phyloP scores from a whole-genome alignment of 2,888 invertebrate genomes.

The Melinaea menophilus region DNA sequence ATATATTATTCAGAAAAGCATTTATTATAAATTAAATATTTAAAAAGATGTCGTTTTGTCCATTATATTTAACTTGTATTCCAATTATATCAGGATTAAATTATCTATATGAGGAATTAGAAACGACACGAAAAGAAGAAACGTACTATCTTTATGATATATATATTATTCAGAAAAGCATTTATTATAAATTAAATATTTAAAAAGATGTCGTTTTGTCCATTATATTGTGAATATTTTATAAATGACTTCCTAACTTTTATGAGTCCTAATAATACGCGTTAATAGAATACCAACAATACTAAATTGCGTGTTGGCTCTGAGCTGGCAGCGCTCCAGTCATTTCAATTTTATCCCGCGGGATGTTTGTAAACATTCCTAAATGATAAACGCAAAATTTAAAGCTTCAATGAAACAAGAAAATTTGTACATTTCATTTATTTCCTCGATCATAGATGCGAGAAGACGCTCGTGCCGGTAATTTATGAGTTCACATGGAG shows the following conservation, averaged over 20 bases:
- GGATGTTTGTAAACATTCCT: constrained; percentile 71
- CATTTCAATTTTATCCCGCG: constrained; percentile 73
- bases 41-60: not conserved
- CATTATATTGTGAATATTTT: constrained; percentile 8
- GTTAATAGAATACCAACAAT: constrained; percentile 39
- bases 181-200: not conserved
- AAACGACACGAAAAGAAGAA: too few species aligned
- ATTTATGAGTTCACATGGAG: constrained; percentile 55
- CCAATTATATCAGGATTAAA: too few species aligned
- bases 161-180: not conserved
- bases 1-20: not conserved
- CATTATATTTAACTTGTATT: not conserved
- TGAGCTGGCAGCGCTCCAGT: constrained; percentile 69
- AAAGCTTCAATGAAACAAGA: constrained; percentile 65
- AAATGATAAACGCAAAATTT: constrained; percentile 76
- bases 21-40: not conserved
- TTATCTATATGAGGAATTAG: too few species aligned
- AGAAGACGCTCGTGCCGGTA: constrained; percentile 57
- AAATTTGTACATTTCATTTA: constrained; percentile 67
- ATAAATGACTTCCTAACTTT: constrained; percentile 20
- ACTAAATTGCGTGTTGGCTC: constrained; percentile 47
- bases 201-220: not conserved
- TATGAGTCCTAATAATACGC: constrained; percentile 35
- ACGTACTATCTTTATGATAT: too few species aligned
- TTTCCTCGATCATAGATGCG: constrained; percentile 60